Conservation (phyloP, 2,888 invertebrate species). For the Epistrophella euchroma region DNA sequence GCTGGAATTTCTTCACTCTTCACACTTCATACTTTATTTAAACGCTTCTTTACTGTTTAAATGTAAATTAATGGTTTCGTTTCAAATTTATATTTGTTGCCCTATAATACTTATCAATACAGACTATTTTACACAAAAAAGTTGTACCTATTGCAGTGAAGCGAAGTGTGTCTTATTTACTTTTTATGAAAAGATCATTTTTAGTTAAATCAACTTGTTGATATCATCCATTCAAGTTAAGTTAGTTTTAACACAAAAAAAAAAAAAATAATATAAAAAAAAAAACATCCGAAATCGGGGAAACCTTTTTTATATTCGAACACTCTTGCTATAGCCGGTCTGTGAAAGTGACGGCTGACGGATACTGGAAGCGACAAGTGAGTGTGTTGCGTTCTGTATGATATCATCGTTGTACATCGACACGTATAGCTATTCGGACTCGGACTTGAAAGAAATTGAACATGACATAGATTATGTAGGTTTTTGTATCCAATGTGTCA, state of each 20-base stretch:
- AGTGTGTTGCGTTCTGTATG: conserved; percentile 33
- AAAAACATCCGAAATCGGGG: conserved; percentile 12
- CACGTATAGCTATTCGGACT: conserved; percentile 16
- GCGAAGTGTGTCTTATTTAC: conserved; percentile 7
- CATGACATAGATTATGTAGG: conserved; percentile 32
- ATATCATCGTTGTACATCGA: conserved; percentile 60
- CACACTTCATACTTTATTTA: no score
- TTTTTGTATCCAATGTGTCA: conserved; percentile 42
- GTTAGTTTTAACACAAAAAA: conserved; percentile 18
- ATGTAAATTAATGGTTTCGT: no score
- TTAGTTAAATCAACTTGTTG: conserved; percentile 26
- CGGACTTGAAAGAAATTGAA: conserved; percentile 15
- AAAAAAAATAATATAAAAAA: background rate
- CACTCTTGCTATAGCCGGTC: conserved; percentile 7
- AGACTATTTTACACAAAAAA: background rate
- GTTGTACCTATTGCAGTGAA: background rate
- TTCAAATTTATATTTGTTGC: no score
- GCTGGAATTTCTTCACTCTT: no score
- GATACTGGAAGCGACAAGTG: conserved; percentile 20
- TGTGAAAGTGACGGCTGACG: conserved; percentile 32
- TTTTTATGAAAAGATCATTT: conserved; percentile 24
- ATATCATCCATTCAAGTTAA: conserved; percentile 32
- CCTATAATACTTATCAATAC: no score
- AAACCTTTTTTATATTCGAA: conserved; percentile 22
- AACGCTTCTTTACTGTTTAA: no score